These are phyloP conservation scores for Unio delphinus DNA, from an alignment of 2,888 invertebrate genomes.

Conservation along the genomic window DNA sequence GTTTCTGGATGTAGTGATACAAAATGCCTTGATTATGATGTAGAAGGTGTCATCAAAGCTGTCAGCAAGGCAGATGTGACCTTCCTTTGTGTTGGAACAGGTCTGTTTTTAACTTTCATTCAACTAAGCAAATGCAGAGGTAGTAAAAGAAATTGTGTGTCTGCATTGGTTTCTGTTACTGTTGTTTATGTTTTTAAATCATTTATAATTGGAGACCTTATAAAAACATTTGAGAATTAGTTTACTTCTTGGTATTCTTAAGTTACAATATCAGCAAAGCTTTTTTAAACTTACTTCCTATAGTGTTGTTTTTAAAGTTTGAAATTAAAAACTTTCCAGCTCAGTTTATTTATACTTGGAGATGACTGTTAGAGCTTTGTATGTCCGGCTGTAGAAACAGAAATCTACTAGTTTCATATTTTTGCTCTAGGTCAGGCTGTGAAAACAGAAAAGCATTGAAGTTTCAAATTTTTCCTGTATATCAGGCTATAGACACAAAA, in stretches of 20 bases:
- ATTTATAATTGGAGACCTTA: too few relatives aligned
- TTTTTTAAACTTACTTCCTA: too few relatives aligned
- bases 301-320: too few relatives aligned
- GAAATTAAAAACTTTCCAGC: conserved; percentile 23
- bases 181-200: too few relatives aligned
- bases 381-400: too few relatives aligned
- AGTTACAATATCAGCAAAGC: too few relatives aligned
- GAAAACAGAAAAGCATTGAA: not conserved
- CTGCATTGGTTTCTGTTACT: too few relatives aligned
- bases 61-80: conserved; percentile 53
- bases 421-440: not conserved
- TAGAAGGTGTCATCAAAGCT: conserved; percentile 32
- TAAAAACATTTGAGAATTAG: too few relatives aligned
- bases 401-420: not conserved
- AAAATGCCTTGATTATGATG: conserved; percentile 49
- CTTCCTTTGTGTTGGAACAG: conserved; percentile 64
- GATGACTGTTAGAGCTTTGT: conserved; percentile 12
- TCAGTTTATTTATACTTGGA: conserved; percentile 52
- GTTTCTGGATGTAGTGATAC: conserved; percentile 55
- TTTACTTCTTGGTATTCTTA: too few relatives aligned
- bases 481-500: too few relatives aligned
- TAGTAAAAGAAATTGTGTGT: too few relatives aligned
- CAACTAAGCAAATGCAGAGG: too few relatives aligned
- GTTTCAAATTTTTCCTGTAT: conserved; percentile 11
- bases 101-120: conserved; percentile 21